Percentiles rank a stretch among this genome's conserved stretches.
Conservation (phyloP, 30 jellyfish, hydroid and myxozoan genomes). For the Hydra vulgaris region DNA sequence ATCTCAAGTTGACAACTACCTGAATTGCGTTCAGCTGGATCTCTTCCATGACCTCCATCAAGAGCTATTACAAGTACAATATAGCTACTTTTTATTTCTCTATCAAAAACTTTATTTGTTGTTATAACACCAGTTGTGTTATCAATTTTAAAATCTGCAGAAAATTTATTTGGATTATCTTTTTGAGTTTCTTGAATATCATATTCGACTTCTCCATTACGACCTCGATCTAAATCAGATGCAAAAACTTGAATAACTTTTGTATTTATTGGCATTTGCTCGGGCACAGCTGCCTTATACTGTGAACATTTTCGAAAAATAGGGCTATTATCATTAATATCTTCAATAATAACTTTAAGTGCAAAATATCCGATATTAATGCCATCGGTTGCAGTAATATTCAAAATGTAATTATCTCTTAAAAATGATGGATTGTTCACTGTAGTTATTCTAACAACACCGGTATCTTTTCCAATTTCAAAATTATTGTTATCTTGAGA, state of each 20-base stretch:
- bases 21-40: constrained; percentile 84
- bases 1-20: constrained; percentile 92
- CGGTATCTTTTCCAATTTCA: constrained; percentile 57
- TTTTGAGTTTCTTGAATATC: constrained; percentile 38
- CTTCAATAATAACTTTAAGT: constrained; percentile 40
- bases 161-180: constrained; percentile 24
- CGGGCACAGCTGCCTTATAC: constrained; percentile 32
- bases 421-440: constrained; percentile 5
- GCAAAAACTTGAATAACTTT: constrained; percentile 52
- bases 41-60: constrained; percentile 92
- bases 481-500: constrained; percentile 40
- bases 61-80: constrained; percentile 78
- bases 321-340: constrained; percentile 77
- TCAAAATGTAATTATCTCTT: constrained; percentile 28
- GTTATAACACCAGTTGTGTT: constrained; percentile 45
- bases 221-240: constrained; percentile 59
- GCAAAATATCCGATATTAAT: constrained; percentile 33
- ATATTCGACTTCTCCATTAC: constrained; percentile 62
- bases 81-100: constrained; percentile 56
- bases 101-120: constrained; percentile 58
- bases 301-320: constrained; percentile 27
- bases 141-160: constrained; percentile 48
- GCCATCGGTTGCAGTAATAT: constrained; percentile 57
- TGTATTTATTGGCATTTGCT: constrained; percentile 26
- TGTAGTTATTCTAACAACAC: constrained; percentile 50